phyloP scores from a whole-genome alignment of 2,888 invertebrate genomes.

The Trichopoda pennipes region DNA sequence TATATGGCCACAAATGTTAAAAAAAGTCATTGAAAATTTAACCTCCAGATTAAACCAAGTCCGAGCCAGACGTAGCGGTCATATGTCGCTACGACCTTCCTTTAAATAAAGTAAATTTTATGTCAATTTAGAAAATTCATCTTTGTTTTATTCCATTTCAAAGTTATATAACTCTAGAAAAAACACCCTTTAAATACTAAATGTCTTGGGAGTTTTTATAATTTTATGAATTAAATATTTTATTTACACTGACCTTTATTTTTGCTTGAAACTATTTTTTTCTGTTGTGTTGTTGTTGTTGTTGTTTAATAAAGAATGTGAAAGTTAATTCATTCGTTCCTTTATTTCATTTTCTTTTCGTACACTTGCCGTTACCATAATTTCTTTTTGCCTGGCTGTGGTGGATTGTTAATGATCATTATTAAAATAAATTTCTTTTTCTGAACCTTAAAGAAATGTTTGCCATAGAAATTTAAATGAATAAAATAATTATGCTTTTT shows the following conservation, averaged over 20 bases:
- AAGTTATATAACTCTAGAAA: no score
- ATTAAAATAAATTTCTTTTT: conserved; percentile 47
- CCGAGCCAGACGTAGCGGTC: no score
- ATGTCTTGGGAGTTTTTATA: background rate
- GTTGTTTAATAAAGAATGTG: conserved; percentile 60
- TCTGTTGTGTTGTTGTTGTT: no score
- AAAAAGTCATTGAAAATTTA: no score
- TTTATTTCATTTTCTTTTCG: conserved; percentile 10
- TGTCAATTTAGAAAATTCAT: no score
- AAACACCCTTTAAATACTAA: no score
- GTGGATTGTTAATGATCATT: conserved; percentile 27
- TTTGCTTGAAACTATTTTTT: conserved; percentile 15
- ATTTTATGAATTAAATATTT: conserved; percentile 46
- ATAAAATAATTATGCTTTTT: conserved; percentile 31
- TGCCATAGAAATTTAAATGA: conserved; percentile 5
- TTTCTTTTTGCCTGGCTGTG: conserved; percentile 20
- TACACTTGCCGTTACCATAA: conserved; percentile 33
- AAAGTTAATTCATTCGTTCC: conserved; percentile 57
- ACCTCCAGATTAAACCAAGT: no score
- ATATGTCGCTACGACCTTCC: no score
- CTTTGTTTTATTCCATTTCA: no score
- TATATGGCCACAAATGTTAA: no score
- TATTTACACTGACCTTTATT: conserved; percentile 57
- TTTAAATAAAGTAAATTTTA: no score
- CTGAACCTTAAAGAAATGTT: conserved; percentile 2